A percentile compares a stretch with the other conserved stretches of the same genome.
phyloP scores from a whole-genome alignment of 53 echinoderm and acorn worm species.

The Henricia sp. region DNA sequence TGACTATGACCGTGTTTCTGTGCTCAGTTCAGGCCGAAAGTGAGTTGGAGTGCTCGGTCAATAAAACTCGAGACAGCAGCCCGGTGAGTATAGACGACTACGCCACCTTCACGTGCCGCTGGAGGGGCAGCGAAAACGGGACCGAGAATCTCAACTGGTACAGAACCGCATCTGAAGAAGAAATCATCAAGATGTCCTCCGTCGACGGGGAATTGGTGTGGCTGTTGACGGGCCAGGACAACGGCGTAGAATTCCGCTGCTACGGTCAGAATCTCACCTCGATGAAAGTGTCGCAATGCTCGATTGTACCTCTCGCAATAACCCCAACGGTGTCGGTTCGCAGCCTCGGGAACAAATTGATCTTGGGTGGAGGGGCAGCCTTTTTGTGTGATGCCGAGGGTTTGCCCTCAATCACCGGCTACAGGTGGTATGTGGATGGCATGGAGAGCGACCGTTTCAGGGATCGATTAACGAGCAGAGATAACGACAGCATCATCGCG shows the following conservation, averaged over 20 bases:
- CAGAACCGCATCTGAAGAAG: background rate
- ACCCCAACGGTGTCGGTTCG: background rate
- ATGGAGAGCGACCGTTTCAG: background rate
- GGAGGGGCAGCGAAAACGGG: background rate
- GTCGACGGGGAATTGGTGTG: slow-evolving; percentile 7
- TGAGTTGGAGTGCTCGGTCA: background rate
- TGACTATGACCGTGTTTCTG: too few relatives aligned
- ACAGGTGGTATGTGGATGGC: slow-evolving; percentile 25
- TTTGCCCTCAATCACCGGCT: slow-evolving; percentile 15
- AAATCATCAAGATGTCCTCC: background rate
- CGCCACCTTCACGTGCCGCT: slow-evolving; percentile 13
- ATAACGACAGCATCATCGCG: background rate
- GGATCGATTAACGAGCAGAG: background rate
- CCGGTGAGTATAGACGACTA: background rate
- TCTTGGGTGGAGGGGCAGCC: slow-evolving; percentile 1
- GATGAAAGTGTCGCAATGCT: background rate
- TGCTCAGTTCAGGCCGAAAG: too few relatives aligned
- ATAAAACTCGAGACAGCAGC: background rate
- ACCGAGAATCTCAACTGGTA: slow-evolving; percentile 3
- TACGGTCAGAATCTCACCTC: slow-evolving; percentile 1
- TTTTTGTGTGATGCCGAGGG: slow-evolving; percentile 35
- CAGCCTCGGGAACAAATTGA: background rate
- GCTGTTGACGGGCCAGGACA: slow-evolving; percentile 17
- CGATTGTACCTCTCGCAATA: slow-evolving; percentile 1
- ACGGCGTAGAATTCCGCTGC: slow-evolving; percentile 45